Evolutionary conservation across 2,888 invertebrate genomes (phyloP), one percentile per base, ranked within the genome.

Genomic region (Blastobasis lacticolella): DNA sequence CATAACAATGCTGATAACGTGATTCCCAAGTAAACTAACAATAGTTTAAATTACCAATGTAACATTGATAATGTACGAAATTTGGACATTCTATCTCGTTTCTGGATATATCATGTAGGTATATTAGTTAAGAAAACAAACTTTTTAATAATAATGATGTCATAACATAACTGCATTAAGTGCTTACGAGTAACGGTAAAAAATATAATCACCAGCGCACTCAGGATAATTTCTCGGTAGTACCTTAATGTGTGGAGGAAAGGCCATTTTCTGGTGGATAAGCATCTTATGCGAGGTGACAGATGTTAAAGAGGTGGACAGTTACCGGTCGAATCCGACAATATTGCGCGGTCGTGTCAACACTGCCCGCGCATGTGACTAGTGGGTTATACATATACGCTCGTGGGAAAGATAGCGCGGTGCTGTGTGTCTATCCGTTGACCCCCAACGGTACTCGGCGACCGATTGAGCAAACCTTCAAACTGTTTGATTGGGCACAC

Each of bases 371-470:
- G 60, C 65, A 63, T 68, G 63, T 64, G 66, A 61, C 67, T 65
- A 71, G 23, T 23, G 23, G 23, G 23, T 23, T 23, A 23, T 23
- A 23, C 23, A 23, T 23, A 23, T 23, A 23, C 63, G 64, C 69
- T 75, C 83, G 83, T 84, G 84, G 79, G 84, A 83, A 82, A 73
- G 63, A 66, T 69, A 69, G 64, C 72, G 71, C 62, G 67, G 64
- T 64, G 65, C 61, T 67, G 69, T 66, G 64, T 67, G 67, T 65
- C 66, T 71, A 75, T 73, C 67, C 65, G 67, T 67, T 78, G 80
- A 79, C 81, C 76, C 72, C 69, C 58, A 80, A 78, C 78, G 76
- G 78, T 75, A 74, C 67, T 50, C 55, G 53, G 63, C 60, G 62
- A 69, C 66, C 63, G 65, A 72, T 74, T 73, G 68, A 72, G 66